Conservation (phyloP, 1,140 invertebrate genomes). For the Tetramorium parvispinum region DNA sequence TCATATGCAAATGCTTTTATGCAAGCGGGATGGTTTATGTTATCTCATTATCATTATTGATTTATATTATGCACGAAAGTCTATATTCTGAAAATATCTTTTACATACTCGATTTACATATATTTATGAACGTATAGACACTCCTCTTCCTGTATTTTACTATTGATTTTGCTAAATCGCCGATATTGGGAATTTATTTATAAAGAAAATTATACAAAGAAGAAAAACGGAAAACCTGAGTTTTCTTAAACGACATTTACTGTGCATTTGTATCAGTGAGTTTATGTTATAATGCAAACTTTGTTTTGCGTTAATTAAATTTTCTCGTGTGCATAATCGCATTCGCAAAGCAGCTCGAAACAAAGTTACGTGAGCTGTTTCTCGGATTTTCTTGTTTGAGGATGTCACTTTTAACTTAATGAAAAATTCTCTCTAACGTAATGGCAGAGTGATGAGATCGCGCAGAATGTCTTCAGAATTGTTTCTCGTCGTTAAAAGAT, state of each 20-base stretch:
- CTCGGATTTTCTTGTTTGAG: constrained; percentile 9
- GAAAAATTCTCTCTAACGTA: constrained; percentile 26
- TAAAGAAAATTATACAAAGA: background rate
- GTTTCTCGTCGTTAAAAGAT: constrained; percentile 13
- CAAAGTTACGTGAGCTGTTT: constrained; percentile 31
- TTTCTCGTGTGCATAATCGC: background rate
- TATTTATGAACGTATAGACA: background rate
- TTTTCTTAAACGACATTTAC: background rate
- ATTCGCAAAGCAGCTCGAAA: constrained; percentile 9
- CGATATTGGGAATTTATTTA: constrained; percentile 5
- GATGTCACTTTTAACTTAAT: constrained; percentile 20
- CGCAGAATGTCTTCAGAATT: background rate
- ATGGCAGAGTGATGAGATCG: background rate
- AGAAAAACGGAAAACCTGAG: background rate
- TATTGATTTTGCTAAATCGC: background rate
- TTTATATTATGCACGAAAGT: background rate
- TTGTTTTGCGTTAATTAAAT: constrained; percentile 31
- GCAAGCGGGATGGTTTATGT: background rate
- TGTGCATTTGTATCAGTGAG: background rate
- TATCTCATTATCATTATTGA: constrained; percentile 16
- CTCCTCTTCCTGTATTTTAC: background rate
- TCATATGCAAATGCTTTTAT: background rate
- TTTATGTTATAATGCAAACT: background rate
- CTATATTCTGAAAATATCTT: background rate
- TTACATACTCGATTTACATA: background rate